Conservation (phyloP, 2,888 invertebrate species). For the Tipula confusa region DNA sequence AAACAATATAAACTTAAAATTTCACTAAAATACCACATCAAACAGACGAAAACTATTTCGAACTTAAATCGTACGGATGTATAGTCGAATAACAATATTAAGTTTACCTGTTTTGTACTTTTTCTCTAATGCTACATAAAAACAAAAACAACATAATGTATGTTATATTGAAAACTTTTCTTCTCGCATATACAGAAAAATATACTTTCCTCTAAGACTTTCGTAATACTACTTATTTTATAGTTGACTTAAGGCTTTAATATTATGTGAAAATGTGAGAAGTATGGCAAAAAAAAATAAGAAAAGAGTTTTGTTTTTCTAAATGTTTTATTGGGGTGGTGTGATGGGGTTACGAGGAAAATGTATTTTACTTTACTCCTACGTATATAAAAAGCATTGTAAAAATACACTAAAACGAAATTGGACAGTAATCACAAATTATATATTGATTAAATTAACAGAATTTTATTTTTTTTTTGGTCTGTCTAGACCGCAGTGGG, state of each 20-base stretch:
- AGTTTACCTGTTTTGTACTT: slow-evolving; percentile 1
- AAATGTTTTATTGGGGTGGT: too few relatives aligned
- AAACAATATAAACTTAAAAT: neutral
- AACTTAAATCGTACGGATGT: neutral
- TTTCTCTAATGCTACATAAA: neutral
- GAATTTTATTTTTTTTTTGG: too few relatives aligned
- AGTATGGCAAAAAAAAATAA: neutral
- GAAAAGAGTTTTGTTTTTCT: neutral
- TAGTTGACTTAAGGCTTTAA: neutral
- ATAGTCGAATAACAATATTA: neutral
- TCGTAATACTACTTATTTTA: neutral
- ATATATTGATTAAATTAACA: neutral
- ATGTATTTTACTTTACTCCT: neutral
- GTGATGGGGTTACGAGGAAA: neutral
- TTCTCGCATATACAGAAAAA: neutral
- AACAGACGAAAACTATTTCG: neutral
- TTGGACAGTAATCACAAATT: neutral
- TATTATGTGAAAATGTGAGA: neutral
- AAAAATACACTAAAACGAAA: neutral
- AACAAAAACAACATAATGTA: neutral
- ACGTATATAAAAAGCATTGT: neutral
- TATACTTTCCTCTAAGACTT: neutral
- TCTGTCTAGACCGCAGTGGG: neutral
- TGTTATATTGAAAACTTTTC: neutral
- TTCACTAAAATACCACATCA: slow-evolving; percentile 12